Evolutionary conservation across 2,113 vertebrate species (phyloP).

Genomic region (Saguinus imperator): DNA sequence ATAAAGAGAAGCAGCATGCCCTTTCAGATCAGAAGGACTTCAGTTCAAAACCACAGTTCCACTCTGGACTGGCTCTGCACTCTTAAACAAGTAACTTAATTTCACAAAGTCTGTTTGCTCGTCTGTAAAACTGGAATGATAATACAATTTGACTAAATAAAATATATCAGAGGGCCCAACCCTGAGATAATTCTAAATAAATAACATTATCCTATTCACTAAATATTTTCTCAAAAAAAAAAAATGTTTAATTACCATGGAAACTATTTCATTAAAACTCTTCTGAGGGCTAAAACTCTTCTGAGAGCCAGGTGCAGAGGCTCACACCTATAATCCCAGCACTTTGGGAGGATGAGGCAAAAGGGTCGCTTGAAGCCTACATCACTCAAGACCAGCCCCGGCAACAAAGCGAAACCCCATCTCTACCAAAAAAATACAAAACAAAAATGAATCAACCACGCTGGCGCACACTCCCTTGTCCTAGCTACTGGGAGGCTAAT

Average conservation of each 20-base stretch:
- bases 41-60: not conserved
- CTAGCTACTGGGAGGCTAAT: too few species aligned
- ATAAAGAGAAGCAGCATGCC: not conserved
- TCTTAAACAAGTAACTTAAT: not conserved
- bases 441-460: too few species aligned
- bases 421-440: too few species aligned
- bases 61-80: not conserved
- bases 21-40: not conserved
- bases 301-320: too few species aligned
- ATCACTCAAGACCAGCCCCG: too few species aligned
- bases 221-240: not conserved
- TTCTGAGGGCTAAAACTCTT: not conserved
- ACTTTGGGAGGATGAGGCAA: too few species aligned
- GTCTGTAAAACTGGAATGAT: not conserved
- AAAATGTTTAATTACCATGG: constrained; percentile 2
- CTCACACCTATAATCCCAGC: too few species aligned
- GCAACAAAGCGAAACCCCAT: too few species aligned
- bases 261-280: constrained; percentile 38
- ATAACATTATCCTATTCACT: not conserved
- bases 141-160: not conserved
- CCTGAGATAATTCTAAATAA: not conserved
- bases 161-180: not conserved
- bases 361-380: too few species aligned
- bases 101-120: not conserved
- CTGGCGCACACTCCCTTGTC: too few species aligned